These are phyloP conservation scores for Nycticebus coucang DNA, from an alignment of 2,113 vertebrate genomes.

Conservation along the genomic window DNA sequence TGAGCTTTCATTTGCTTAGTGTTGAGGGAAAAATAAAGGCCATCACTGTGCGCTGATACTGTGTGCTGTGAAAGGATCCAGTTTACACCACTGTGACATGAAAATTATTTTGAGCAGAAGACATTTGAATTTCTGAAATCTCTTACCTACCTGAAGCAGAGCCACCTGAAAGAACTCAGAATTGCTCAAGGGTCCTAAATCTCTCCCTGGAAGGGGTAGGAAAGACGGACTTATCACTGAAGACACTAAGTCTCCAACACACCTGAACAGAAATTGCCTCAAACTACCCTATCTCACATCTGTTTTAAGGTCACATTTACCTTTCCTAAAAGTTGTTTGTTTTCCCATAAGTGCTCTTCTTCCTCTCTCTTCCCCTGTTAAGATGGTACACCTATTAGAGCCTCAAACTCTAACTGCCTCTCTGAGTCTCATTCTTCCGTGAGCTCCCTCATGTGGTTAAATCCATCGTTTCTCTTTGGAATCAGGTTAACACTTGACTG, in stretches of 20 bases:
- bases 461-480: neutral
- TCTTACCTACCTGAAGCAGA: neutral
- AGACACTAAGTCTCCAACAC: neutral
- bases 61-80: neutral
- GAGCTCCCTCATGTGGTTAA: neutral
- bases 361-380: neutral
- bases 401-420: neutral
- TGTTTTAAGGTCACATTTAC: neutral
- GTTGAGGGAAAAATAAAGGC: neutral
- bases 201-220: neutral
- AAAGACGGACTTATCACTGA: neutral
- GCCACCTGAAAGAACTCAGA: neutral
- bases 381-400: neutral
- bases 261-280: neutral
- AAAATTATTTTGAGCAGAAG: neutral
- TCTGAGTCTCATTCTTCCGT: neutral
- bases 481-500: neutral
- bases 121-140: conserved; percentile 29
- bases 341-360: neutral
- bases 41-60: neutral
- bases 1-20: neutral
- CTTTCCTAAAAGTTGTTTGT: neutral
- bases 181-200: neutral
- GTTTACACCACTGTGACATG: neutral
- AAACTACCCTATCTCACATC: neutral